Percentiles rank a stretch among this genome's conserved stretches.
Conservation (phyloP, 2,113 vertebrate species). For the Phalacrocorax pelagicus region DNA sequence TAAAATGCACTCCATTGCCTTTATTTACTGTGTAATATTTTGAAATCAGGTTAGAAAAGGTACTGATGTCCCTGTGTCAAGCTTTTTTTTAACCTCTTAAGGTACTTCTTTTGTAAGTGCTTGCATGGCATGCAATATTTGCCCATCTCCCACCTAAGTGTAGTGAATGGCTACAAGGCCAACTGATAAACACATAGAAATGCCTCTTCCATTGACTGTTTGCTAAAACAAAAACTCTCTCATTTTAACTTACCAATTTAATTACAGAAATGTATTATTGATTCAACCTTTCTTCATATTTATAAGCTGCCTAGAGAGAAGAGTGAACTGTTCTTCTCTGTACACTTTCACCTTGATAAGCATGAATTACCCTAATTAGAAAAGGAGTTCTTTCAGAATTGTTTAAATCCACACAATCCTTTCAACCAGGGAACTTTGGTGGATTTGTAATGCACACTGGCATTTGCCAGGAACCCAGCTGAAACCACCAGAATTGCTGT, state of each 20-base stretch:
- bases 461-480: not conserved
- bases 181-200: not conserved
- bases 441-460: not conserved
- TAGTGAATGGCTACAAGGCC: not conserved
- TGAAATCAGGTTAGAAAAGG: not conserved
- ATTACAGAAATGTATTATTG: constrained; percentile 15
- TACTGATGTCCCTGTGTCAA: not conserved
- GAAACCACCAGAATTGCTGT: constrained; percentile 4
- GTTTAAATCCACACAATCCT: not conserved
- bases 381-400: not conserved
- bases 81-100: not conserved
- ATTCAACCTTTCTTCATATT: not conserved
- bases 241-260: constrained; percentile 11
- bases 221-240: not conserved
- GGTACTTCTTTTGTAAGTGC: not conserved
- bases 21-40: not conserved
- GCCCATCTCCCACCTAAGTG: not conserved
- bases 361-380: not conserved
- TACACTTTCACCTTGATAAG: constrained; percentile 15
- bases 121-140: not conserved
- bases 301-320: not conserved
- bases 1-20: not conserved
- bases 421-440: not conserved
- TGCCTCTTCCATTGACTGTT: not conserved
- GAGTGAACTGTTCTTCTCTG: not conserved